Conservation (phyloP, 2,888 invertebrate species). For the Pristionchus entomophagus region DNA sequence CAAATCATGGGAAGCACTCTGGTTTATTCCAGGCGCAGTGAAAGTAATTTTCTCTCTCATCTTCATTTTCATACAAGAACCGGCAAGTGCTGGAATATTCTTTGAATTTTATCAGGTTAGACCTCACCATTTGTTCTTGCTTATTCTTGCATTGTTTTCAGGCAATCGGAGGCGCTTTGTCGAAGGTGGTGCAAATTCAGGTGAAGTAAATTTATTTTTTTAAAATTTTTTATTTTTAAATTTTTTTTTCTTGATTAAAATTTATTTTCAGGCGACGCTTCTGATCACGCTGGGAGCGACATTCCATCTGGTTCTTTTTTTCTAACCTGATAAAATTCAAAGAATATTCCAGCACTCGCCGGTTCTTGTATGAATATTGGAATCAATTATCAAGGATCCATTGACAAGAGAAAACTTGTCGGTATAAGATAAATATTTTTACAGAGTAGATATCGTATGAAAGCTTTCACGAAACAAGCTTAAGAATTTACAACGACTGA, state of each 20-base stretch:
- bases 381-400: too few species aligned
- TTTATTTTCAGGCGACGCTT: not conserved
- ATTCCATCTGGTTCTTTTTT: too few species aligned
- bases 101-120: conserved; percentile 1
- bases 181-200: not conserved
- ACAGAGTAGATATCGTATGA: too few species aligned
- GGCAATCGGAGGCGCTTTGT: not conserved
- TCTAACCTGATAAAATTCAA: conserved; percentile 3
- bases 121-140: not conserved
- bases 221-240: too few species aligned
- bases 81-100: not conserved
- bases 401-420: too few species aligned
- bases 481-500: too few species aligned
- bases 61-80: conserved; percentile 24
- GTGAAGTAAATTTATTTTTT: too few species aligned
- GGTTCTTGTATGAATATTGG: conserved; percentile 16
- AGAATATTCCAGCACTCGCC: not conserved
- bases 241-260: too few species aligned
- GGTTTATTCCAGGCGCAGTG: not conserved
- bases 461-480: too few species aligned
- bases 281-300: too few species aligned
- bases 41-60: not conserved
- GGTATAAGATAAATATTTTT: too few species aligned
- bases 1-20: not conserved
- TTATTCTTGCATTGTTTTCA: not conserved